phyloP scores from a whole-genome alignment of 2,888 invertebrate species.

The Amorpha juglandis region DNA sequence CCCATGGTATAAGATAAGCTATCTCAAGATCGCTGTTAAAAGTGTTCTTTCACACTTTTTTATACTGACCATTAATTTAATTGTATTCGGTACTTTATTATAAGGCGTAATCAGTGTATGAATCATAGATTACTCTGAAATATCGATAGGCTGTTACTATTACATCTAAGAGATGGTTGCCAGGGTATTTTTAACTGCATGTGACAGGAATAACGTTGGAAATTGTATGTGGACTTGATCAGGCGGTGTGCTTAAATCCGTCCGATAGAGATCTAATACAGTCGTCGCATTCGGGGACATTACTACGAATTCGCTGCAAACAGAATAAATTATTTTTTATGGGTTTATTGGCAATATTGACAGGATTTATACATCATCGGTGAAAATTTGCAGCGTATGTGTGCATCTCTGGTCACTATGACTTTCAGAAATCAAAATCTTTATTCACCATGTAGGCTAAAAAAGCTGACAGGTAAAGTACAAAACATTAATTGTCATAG shows the following conservation, averaged over 20 bases:
- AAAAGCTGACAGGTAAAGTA: too few relatives aligned
- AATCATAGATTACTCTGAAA: conserved; percentile 16
- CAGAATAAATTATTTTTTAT: not conserved
- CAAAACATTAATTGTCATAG: too few relatives aligned
- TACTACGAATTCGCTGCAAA: conserved; percentile 2
- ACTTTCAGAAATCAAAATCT: too few relatives aligned
- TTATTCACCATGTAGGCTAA: too few relatives aligned
- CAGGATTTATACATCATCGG: too few relatives aligned
- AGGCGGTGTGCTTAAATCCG: conserved; percentile 22
- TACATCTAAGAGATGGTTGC: conserved; percentile 13
- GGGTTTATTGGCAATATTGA: too few relatives aligned
- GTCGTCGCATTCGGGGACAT: conserved; percentile 6
- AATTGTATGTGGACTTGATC: not conserved
- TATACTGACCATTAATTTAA: conserved; percentile 18
- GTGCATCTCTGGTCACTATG: too few relatives aligned
- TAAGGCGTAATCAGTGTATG: conserved; percentile 9
- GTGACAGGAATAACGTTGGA: not conserved
- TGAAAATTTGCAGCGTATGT: too few relatives aligned
- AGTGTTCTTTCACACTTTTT: conserved; percentile 17
- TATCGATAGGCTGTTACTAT: conserved; percentile 22
- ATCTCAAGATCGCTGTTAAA: not conserved
- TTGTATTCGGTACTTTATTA: conserved; percentile 19
- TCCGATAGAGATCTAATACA: conserved; percentile 24
- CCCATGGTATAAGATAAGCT: not conserved
- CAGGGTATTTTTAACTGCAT: not conserved